These are phyloP conservation scores for Phrynocephalus vlangalii DNA, from an alignment of 2,797 vertebrate species.

Conservation along the genomic window DNA sequence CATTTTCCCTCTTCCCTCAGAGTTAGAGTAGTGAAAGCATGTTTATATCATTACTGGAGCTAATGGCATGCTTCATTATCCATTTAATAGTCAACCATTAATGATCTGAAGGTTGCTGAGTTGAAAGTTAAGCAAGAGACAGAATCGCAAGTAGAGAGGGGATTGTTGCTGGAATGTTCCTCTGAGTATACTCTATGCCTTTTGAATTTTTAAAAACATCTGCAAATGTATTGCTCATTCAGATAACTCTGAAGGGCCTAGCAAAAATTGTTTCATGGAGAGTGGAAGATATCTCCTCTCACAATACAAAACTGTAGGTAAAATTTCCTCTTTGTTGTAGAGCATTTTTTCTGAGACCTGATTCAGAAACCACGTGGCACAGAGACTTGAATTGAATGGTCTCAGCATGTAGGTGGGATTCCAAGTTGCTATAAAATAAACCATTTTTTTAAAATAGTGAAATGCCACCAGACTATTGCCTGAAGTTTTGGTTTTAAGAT, in stretches of 20 bases:
- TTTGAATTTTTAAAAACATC: constrained; percentile 45
- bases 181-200: constrained; percentile 38
- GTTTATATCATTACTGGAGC: constrained; percentile 70
- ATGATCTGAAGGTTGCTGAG: constrained; percentile 55
- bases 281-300: not conserved
- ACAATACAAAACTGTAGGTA: constrained; percentile 6
- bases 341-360: not conserved
- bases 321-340: not conserved
- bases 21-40: constrained; percentile 43
- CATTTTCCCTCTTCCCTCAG: constrained; percentile 31
- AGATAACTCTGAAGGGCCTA: not conserved
- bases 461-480: not conserved
- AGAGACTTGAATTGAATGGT: not conserved
- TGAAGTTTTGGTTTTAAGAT: constrained; percentile 2
- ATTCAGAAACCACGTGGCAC: not conserved
- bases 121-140: constrained; percentile 64
- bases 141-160: constrained; percentile 32
- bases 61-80: constrained; percentile 69
- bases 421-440: not conserved
- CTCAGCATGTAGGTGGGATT: not conserved
- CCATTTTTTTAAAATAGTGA: not conserved
- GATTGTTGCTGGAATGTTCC: constrained; percentile 17
- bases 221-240: constrained; percentile 35
- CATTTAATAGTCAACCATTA: constrained; percentile 62
- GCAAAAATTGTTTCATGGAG: constrained; percentile 28